Base-by-base conservation (phyloP, 1,140 invertebrate genomes). In the Tetragonula clypearis region DNA sequence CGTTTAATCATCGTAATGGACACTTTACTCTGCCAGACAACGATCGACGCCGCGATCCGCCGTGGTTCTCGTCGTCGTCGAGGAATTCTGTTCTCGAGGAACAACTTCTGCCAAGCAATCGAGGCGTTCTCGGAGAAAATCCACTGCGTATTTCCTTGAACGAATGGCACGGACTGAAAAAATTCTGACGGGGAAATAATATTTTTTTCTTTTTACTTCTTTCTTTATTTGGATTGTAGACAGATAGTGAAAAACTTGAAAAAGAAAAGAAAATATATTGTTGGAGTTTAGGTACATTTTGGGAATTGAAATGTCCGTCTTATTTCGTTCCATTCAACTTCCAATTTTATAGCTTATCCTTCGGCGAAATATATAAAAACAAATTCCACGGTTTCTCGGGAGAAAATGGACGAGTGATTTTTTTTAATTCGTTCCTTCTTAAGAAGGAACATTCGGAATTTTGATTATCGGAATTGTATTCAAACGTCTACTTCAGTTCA, bases 1-100 rank as follows among this genome's bases (percentile, higher is more conserved):
- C 49, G 53, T 82, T 76, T 76, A 76, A 82, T 82, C 73, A 56
- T 68, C 26, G 9, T 76, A 68, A 76, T 66, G 62, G 23, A 68
- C 49, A 62, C 49, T 26, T 49, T 77, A 23, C 58, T 5, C 30
- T 15, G 14, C 56, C 30, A 30, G 19, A 56, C 21, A 21, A 21
- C 11, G 14, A 60, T 56, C n/a, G 19, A 58, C 73, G 21, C n/a
- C 1, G 12, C 21, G 19, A 58, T 35, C 11, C 0, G 0, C 5
- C 69, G 15, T 21, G 12, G 8, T n/a, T 58, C 15, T 26, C 15
- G 4, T 49, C n/a, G 3, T 19, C 11, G 6, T 17, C 26, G 19
- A 30, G 30, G 30, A 30, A 30, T 75, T 35, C 8, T 56, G 12
- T n/a, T 19, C 41, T 21, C 15, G 41, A 11, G 8, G n/a, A 19